A percentile compares a stretch with the other conserved stretches of the same genome.
These are phyloP conservation scores for Drosophila serrata DNA, from an alignment of 1,140 invertebrate species.

Conservation along the genomic window DNA sequence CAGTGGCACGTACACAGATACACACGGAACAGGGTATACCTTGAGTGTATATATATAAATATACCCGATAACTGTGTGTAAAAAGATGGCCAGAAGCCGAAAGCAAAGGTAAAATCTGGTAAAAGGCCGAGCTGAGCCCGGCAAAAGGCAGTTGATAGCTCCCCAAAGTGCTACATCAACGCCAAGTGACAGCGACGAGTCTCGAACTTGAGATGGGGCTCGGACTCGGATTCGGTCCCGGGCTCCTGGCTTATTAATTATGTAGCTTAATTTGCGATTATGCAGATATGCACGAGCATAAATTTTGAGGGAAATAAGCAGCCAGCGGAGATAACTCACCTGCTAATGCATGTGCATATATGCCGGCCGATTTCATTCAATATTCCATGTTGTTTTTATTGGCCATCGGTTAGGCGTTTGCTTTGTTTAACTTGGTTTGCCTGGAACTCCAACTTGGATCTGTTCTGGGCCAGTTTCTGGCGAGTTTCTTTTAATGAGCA, in stretches of 20 bases:
- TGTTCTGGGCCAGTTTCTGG: slow-evolving; percentile 23
- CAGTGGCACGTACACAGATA: slow-evolving; percentile 70
- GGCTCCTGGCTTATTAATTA: slow-evolving; percentile 75
- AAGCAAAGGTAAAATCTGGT: slow-evolving; percentile 28
- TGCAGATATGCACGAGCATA: slow-evolving; percentile 79
- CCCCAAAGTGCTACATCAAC: slow-evolving; percentile 75
- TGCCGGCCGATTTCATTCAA: slow-evolving; percentile 68
- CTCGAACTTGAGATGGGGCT: background rate
- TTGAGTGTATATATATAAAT: slow-evolving; percentile 11
- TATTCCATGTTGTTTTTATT: slow-evolving; percentile 72
- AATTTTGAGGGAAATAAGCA: slow-evolving; percentile 66
- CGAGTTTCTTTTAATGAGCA: slow-evolving; percentile 38
- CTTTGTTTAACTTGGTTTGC: slow-evolving; percentile 41
- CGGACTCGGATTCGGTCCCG: background rate
- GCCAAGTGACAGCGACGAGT: slow-evolving; percentile 59
- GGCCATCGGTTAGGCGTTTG: slow-evolving; percentile 12
- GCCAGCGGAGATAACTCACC: slow-evolving; percentile 69
- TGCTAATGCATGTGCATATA: slow-evolving; percentile 78
- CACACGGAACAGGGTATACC: slow-evolving; percentile 22
- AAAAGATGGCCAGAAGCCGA: slow-evolving; percentile 42
- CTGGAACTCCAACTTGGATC: slow-evolving; percentile 26
- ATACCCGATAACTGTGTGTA: slow-evolving; percentile 14
- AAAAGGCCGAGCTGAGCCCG: slow-evolving; percentile 18
- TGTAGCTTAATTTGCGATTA: slow-evolving; percentile 82
- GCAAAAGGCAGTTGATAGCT: slow-evolving; percentile 49